Evolutionary conservation across 2,113 vertebrate species (phyloP).

Genomic region (Saguinus midas): DNA sequence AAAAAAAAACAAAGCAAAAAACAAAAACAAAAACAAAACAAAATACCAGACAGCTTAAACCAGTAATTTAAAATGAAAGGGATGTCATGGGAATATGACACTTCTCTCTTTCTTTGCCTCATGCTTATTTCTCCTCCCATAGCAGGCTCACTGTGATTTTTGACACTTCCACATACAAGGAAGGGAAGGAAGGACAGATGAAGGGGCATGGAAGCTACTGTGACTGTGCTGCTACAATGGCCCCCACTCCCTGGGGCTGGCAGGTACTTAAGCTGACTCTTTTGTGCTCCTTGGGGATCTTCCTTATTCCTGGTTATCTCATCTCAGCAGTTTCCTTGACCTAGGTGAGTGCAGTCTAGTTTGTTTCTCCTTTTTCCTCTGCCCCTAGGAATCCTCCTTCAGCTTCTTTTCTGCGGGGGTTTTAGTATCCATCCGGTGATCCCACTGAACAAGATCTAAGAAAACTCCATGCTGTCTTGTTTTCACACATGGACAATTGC

Average conservation of each 20-base stretch:
- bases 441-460: background rate
- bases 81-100: background rate
- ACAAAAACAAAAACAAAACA: background rate
- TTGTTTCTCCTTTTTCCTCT: background rate
- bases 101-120: background rate
- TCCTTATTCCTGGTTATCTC: background rate
- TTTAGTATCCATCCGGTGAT: background rate
- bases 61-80: background rate
- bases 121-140: background rate
- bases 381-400: background rate
- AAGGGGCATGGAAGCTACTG: background rate
- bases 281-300: background rate
- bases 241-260: background rate
- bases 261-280: background rate
- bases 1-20: background rate
- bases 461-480: background rate
- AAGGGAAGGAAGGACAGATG: background rate
- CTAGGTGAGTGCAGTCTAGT: background rate
- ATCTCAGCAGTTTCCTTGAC: background rate
- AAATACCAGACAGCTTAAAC: background rate
- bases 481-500: background rate
- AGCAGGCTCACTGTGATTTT: background rate
- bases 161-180: background rate
- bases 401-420: background rate
- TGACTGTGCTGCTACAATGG: no score